Evolutionary conservation across 2,113 vertebrate species (phyloP), one percentile per base, ranked within the genome.

Genomic region (Gymnobelideus leadbeateri): DNA sequence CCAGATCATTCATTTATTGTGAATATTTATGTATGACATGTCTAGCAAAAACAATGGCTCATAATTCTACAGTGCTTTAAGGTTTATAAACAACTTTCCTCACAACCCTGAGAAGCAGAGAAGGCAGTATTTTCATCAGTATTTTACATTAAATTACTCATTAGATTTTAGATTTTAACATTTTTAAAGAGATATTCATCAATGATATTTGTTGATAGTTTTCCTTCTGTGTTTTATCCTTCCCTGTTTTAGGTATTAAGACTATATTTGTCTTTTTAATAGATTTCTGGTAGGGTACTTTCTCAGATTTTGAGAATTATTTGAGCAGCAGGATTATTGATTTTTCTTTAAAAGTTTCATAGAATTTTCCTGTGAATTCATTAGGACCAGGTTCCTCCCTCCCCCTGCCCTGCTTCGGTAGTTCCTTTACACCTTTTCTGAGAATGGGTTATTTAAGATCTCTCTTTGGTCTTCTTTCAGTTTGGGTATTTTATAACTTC

Each of bases 321-420:
- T n/a, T 77, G 37, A n/a, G 5, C 21, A 77, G 14, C 5, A n/a
- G 1, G 37, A 31, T 43, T 77, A n/a, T 77, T 77, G 68, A n/a
- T n/a, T 77, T n/a, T n/a, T 77, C 31, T 77, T 77, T 77, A 77
- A 77, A 77, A n/a, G 68, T n/a, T n/a, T 77, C 68, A n/a, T n/a
- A 43, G 68, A 77, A 77, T 77, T n/a, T 16, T n/a, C 16, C 68
- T n/a, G 37, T n/a, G 37, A 77, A 77, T n/a, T n/a, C 37, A 77
- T 77, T 12, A n/a, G 16, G 37, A n/a, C 16, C 37, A 43, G 68
- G n/a, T n/a, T n/a, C 47, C 47, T 49, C 47, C 47, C 47, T 49
- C 47, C 4, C 47, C 47, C 47, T n/a, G 37, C 8, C 14, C 8
- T 19, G 0, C 9, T 68, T 68, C n/a, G 31, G 31, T 16, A 68